Evolutionary conservation across 2,113 vertebrate genomes (phyloP).

Genomic region (Zapornia atra): DNA sequence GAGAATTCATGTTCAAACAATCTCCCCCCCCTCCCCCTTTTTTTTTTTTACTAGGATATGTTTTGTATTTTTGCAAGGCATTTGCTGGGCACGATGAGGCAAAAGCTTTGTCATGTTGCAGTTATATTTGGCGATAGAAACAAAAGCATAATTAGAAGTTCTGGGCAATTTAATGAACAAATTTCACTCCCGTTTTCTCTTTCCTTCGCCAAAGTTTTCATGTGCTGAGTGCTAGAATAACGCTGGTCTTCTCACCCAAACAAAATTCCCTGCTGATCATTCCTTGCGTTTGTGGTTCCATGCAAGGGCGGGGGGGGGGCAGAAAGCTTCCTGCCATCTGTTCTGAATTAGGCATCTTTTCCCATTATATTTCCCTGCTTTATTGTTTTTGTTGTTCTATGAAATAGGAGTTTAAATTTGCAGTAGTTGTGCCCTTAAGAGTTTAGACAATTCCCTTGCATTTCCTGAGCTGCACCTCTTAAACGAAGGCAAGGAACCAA

Average conservation of each 20-base stretch:
- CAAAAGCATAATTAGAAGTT: not conserved
- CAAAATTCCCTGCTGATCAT: conserved; percentile 58
- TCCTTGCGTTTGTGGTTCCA: conserved; percentile 52
- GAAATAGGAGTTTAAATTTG: conserved; percentile 44
- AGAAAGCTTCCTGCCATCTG: conserved; percentile 54
- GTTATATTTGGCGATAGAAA: not conserved
- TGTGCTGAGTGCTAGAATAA: conserved; percentile 52
- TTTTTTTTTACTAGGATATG: not conserved
- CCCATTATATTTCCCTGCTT: conserved; percentile 45
- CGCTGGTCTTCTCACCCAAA: conserved; percentile 37
- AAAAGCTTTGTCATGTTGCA: not conserved
- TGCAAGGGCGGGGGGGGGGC: not conserved
- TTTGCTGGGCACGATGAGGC: not conserved
- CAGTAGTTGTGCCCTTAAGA: not conserved
- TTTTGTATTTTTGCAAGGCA: not conserved
- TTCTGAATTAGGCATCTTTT: conserved; percentile 58
- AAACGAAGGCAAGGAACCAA: not conserved
- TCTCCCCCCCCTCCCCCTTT: not conserved
- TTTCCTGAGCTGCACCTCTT: not conserved
- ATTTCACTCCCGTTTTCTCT: not conserved
- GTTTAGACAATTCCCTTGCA: not conserved
- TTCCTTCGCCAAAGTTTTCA: conserved; percentile 39
- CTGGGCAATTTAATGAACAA: not conserved
- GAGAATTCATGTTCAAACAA: not conserved
- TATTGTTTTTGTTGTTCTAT: conserved; percentile 35